These are phyloP conservation scores for Takifugu ocellatus DNA, from an alignment of 2,797 vertebrate genomes.

Conservation along the genomic window DNA sequence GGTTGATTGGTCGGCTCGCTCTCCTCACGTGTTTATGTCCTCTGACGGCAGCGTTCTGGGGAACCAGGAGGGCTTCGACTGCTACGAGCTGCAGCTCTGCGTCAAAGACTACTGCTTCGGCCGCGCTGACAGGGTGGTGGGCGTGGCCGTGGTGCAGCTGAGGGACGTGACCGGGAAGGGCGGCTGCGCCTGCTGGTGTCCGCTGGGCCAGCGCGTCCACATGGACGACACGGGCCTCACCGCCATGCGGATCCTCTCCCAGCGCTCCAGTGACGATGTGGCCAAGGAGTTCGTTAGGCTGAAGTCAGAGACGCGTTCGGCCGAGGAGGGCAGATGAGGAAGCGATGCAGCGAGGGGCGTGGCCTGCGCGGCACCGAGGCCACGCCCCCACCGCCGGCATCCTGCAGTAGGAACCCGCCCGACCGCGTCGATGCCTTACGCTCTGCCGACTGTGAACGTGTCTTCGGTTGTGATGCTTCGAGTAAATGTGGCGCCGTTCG, in stretches of 20 bases:
- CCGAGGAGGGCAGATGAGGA: constrained; percentile 89
- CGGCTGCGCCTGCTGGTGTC: constrained; percentile 94
- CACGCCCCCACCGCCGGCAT: constrained; percentile 23
- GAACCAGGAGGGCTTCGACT: constrained; percentile 90
- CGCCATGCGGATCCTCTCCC: constrained; percentile 92
- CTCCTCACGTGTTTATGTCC: not conserved
- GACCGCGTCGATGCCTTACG: constrained; percentile 70
- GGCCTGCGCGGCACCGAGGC: not conserved
- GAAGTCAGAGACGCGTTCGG: constrained; percentile 91
- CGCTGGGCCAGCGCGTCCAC: constrained; percentile 84
- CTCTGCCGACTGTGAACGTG: constrained; percentile 60
- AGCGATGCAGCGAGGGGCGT: not conserved
- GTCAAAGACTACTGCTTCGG: constrained; percentile 99
- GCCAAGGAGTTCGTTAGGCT: constrained; percentile 95
- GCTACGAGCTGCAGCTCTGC: constrained; percentile 94
- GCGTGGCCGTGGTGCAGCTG: constrained; percentile 88
- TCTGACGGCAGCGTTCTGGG: constrained; percentile 81
- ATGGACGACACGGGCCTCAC: constrained; percentile 97
- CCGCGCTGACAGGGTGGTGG: constrained; percentile 89
- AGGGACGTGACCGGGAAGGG: constrained; percentile 86
- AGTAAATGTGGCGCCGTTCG: too few relatives aligned
- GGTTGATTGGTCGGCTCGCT: too few relatives aligned
- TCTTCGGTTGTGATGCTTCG: constrained; percentile 6
- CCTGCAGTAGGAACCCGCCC: constrained; percentile 48
- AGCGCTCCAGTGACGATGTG: constrained; percentile 94